These are phyloP conservation scores for Meiosimyza platycephala DNA, from an alignment of 2,888 invertebrate genomes.

Conservation along the genomic window DNA sequence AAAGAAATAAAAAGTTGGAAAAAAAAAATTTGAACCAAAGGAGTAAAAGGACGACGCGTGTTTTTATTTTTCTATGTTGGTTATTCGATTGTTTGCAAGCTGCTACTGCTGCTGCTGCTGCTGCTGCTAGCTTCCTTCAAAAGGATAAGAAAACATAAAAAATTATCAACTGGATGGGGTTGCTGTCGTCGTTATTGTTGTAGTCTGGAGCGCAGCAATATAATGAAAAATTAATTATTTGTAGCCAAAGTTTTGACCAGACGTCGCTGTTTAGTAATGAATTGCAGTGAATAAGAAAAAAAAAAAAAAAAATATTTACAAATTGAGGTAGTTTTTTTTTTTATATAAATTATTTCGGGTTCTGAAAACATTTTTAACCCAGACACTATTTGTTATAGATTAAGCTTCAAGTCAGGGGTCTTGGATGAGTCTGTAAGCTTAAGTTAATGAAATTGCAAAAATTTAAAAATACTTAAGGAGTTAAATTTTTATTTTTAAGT, in stretches of 20 bases:
- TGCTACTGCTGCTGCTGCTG: background rate
- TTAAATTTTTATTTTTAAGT: too few species aligned
- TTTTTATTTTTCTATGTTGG: constrained; percentile 6
- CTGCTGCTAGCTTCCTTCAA: background rate
- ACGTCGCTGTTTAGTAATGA: background rate
- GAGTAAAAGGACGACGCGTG: background rate
- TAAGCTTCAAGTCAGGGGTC: too few species aligned
- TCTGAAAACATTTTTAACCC: too few species aligned
- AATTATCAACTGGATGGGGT: background rate
- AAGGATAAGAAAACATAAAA: constrained; percentile 15
- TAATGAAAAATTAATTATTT: constrained; percentile 38
- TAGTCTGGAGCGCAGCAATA: background rate
- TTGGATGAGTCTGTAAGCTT: too few species aligned
- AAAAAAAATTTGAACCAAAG: background rate
- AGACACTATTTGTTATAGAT: too few species aligned
- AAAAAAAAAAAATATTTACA: too few species aligned
- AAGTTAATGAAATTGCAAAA: too few species aligned
- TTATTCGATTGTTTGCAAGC: constrained; percentile 15
- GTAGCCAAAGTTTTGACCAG: constrained; percentile 26
- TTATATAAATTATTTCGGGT: too few species aligned
- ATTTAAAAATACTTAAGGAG: too few species aligned
- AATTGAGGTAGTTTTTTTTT: too few species aligned
- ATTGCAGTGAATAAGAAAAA: too few species aligned
- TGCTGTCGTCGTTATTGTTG: background rate
- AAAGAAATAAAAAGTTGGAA: constrained; percentile 8